Evolutionary conservation across 2,888 invertebrate species (phyloP), one percentile per base, ranked within the genome.

Genomic region (Balanococcus diminutus): DNA sequence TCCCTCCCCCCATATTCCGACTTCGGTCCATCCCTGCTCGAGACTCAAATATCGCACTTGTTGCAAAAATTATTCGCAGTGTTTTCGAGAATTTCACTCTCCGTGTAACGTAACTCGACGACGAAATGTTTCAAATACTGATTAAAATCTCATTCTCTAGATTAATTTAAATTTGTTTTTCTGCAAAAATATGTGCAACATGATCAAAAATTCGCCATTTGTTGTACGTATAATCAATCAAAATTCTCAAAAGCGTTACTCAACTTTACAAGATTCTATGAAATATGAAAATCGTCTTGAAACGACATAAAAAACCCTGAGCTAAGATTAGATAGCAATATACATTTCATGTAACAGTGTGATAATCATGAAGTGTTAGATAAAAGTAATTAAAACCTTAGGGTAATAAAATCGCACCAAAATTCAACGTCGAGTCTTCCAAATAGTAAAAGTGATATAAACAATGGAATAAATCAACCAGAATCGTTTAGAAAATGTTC

Each of bases 351-450:
- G 9, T 19, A 51, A 51, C n/a, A 67, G 1, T 2, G n/a, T 67
- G 28, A 67, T 67, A 25, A 67, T 67, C 61, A 67, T 67, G 28
- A 67, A 67, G 61, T 67, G 61, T 67, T 67, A 67, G 61, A 67
- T 67, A 67, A 67, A 67, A 67, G 28, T 67, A 67, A 67, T 67
- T 67, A 67, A 67, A 28, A 28, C 61, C 19, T 67, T 8, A 11
- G 28, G 11, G 61, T n/a, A 67, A 67, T 67, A 67, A 67, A 67
- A 67, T 67, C 61, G 28, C 14, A 67, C 61, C 61, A 67, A 67
- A 25, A 25, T 67, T 28, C 28, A 67, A 25, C 28, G 3, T 9
- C 11, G 25, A 25, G 14, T n/a, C 11, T 25, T 56, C 56, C 28
- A 67, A 67, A 22, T 67, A 67, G 22, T 28, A 25, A 28, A 67